Conservation (phyloP, 2,113 vertebrate species). For the Bos javanicus region DNA sequence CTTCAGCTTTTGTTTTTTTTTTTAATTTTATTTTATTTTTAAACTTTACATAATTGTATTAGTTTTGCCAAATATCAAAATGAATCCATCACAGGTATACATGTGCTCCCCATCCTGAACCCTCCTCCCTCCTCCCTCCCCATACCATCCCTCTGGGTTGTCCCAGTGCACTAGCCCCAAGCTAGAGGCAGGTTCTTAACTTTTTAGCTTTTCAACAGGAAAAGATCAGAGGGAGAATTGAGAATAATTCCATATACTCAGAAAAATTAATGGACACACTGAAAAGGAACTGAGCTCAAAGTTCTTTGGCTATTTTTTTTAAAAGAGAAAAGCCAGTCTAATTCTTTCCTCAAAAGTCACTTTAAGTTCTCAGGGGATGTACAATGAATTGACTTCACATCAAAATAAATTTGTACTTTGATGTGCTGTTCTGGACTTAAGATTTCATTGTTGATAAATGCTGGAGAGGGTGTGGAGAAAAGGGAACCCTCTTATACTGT, state of each 20-base stretch:
- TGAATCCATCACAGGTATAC: too few relatives aligned
- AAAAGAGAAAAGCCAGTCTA: neutral
- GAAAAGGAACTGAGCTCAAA: neutral
- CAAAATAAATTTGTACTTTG: neutral
- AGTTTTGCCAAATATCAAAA: too few relatives aligned
- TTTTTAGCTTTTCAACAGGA: neutral
- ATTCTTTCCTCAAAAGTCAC: neutral
- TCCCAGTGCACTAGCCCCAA: too few relatives aligned
- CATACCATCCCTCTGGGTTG: too few relatives aligned
- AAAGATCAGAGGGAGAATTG: neutral
- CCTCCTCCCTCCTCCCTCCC: too few relatives aligned
- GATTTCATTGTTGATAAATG: neutral
- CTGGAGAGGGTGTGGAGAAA: neutral
- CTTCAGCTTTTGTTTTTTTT: too few relatives aligned
- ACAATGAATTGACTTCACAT: neutral
- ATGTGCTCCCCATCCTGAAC: too few relatives aligned
- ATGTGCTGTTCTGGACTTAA: neutral
- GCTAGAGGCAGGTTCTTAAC: neutral
- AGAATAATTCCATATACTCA: neutral
- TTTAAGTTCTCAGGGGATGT: neutral
- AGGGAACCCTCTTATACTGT: neutral
- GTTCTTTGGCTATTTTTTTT: neutral
- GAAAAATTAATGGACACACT: neutral
- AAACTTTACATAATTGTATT: too few relatives aligned
- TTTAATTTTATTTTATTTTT: too few relatives aligned